These are phyloP conservation scores for Ctena decussata DNA, from an alignment of 2,888 invertebrate genomes.

Conservation along the genomic window DNA sequence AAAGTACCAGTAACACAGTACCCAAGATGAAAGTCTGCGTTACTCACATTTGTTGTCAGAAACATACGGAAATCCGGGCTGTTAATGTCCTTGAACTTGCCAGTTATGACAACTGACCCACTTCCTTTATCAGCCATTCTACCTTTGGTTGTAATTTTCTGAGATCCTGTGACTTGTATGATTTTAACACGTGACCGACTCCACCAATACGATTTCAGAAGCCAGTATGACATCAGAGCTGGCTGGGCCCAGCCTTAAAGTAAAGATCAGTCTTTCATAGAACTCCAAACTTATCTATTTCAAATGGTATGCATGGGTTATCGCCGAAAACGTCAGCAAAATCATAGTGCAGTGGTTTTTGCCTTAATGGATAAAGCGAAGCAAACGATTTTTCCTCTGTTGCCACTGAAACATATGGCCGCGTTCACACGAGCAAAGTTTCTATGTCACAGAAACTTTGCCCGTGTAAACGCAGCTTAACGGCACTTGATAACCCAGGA, in stretches of 20 bases:
- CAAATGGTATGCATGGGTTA: too few species aligned
- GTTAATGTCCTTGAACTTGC: conserved; percentile 90
- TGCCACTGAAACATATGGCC: too few species aligned
- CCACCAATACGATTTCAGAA: conserved; percentile 95
- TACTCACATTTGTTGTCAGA: conserved; percentile 94
- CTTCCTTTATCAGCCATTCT: conserved; percentile 93
- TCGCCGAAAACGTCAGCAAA: too few species aligned
- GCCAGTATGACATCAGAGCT: conserved; percentile 95
- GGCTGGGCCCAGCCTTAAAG: conserved; percentile 93
- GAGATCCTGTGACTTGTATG: conserved; percentile 93
- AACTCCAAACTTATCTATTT: too few species aligned
- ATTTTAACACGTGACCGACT: conserved; percentile 94
- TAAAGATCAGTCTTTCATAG: neutral
- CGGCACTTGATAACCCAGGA: too few species aligned
- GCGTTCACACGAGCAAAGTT: too few species aligned
- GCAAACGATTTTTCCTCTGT: too few species aligned
- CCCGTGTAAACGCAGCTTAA: too few species aligned
- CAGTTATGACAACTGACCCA: conserved; percentile 93
- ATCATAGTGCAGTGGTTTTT: too few species aligned
- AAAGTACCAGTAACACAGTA: conserved; percentile 95
- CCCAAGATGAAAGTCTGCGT: conserved; percentile 95
- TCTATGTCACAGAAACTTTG: too few species aligned
- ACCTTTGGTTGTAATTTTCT: conserved; percentile 92
- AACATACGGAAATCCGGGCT: conserved; percentile 88
- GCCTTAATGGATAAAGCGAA: too few species aligned